Evolutionary conservation across 2,113 vertebrate species (phyloP), one percentile per base, ranked within the genome.

Genomic region (Sphyrna mokarran): DNA sequence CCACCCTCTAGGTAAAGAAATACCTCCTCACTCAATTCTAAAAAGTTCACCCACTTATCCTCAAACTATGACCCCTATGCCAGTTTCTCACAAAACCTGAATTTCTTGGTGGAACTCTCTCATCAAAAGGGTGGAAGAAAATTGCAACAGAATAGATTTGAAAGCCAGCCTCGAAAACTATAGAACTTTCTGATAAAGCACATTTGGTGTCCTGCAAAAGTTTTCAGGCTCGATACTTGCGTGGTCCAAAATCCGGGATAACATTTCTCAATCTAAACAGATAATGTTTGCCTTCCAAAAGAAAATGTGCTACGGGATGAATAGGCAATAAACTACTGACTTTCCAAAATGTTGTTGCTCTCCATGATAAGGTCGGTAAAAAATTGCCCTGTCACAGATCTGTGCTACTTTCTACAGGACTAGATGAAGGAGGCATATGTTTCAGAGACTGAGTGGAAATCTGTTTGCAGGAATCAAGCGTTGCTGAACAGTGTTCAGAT

Each of bases 261-360:
- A 5, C 3, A 11, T 33, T 33, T 1, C 29, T 58, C 54, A 1
- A 58, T 0, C 1, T 13, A 54, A 33, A 33, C 87, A 61, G 87
- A 63, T 33, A 63, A 90, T 90, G 54, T 61, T 90, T 90, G 29
- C 13, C 54, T 61, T 90, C 63, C 54, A 90, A 63, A 90, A 90
- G 54, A 61, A 90, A 90, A 90, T 90, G 87, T 61, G 63, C 14
- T 33, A 48, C n/a, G 54, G 54, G 11, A 90, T 90, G 11, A n/a
- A 90, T 90, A 61, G 87, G 26, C 87, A 90, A 90, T 90, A 61
- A 90, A 90, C 58, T 90, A 90, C 26, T n/a, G 54, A 90, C 54
- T 58, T 90, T 26, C 54, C 26, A 13, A 90, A 90, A 61, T 90
- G 26, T 90, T 90, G 87, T 61, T 90, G 26, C 87, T 61, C 48